Percentiles rank a stretch among this genome's conserved stretches.
phyloP scores from a whole-genome alignment of 2,797 vertebrate species.

The Chlorospingus flavigularis region DNA sequence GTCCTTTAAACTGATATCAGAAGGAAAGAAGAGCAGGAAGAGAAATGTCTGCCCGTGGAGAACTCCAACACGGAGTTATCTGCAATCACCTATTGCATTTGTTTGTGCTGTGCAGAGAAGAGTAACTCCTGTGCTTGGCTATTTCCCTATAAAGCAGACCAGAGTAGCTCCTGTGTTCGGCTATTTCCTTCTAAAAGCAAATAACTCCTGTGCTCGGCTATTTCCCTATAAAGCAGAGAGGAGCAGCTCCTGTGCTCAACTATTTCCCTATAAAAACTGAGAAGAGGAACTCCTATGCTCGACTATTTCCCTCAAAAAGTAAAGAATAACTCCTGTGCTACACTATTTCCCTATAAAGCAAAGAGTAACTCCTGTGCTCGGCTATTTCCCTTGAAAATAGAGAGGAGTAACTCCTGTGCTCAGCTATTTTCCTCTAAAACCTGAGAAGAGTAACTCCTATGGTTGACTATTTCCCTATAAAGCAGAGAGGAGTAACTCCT shows the following conservation, averaged over 20 bases:
- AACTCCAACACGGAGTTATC: not conserved
- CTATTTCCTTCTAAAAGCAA: not conserved
- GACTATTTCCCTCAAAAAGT: not conserved
- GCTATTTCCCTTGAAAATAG: not conserved
- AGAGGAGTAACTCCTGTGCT: not conserved
- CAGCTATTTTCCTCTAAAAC: not conserved
- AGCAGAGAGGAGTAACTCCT: not conserved
- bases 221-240: not conserved
- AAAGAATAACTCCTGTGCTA: not conserved
- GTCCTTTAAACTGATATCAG: not conserved
- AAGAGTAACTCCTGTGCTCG: not conserved
- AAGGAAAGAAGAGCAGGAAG: not conserved
- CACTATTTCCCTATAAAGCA: not conserved
- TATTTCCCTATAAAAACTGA: not conserved
- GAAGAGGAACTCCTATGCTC: not conserved
- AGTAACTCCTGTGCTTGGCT: not conserved
- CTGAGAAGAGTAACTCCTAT: not conserved
- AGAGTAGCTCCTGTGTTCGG: not conserved
- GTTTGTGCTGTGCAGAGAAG: not conserved
- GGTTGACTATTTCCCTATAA: not conserved
- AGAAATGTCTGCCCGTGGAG: not conserved
- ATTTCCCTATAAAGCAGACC: not conserved
- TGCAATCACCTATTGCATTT: rapidly evolving
- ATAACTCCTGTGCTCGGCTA: not conserved
- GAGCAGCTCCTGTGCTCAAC: not conserved